A percentile compares a stretch with the other conserved stretches of the same genome.
Evolutionary conservation across 2,113 vertebrate species (phyloP).

Genomic region (Amblyornis subalaris): DNA sequence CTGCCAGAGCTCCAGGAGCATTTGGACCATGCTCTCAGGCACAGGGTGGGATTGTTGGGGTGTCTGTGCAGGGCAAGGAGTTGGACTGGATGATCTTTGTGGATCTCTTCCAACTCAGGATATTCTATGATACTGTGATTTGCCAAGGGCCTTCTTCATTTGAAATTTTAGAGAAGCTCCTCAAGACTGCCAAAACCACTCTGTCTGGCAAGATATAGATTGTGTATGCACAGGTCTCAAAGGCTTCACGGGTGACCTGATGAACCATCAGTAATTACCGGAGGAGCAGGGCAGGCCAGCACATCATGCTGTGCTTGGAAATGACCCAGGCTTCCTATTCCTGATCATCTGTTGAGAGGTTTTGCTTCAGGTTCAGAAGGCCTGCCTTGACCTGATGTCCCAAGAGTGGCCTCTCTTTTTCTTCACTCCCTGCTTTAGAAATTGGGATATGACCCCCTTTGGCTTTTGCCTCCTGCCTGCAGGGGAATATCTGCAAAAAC

Average conservation of each 20-base stretch:
- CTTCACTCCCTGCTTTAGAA: neutral
- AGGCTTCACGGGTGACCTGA: neutral
- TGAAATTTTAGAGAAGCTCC: neutral
- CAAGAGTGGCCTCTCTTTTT: neutral
- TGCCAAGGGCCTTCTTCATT: neutral
- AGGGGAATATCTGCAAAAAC: neutral
- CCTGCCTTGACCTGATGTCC: no score
- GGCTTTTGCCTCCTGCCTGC: neutral
- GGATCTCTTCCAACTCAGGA: neutral
- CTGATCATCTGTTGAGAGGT: neutral
- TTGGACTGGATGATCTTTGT: accelerated
- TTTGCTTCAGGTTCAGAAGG: neutral
- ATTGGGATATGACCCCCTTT: accelerated
- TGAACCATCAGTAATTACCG: neutral
- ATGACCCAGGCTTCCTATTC: accelerated
- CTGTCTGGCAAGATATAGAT: accelerated
- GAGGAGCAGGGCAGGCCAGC: neutral
- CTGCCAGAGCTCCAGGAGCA: neutral
- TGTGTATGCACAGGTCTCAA: no score
- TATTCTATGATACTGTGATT: neutral
- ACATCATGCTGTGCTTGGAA: neutral
- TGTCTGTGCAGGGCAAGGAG: accelerated
- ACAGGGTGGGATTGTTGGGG: neutral
- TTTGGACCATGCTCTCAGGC: accelerated
- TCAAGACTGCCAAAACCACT: neutral